A percentile compares a stretch with the other conserved stretches of the same genome.
Conservation (phyloP, 92 coral and sea anemone genomes). For the Porites cylindrica region DNA sequence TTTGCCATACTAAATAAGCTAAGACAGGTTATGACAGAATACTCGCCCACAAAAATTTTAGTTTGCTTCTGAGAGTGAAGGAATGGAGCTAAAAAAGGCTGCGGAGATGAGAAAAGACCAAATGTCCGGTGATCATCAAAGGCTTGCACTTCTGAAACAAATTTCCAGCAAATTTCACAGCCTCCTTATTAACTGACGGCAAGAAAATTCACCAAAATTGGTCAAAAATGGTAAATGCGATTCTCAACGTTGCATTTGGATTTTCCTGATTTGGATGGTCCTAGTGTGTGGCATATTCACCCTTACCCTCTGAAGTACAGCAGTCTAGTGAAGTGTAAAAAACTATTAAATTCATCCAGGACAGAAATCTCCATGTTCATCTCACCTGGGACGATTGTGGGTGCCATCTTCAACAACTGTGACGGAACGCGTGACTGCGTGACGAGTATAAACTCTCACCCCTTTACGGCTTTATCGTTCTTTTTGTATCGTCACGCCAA, state of each 20-base stretch:
- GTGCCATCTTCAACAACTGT: slow-evolving; percentile 15
- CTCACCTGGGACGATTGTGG: slow-evolving; percentile 29
- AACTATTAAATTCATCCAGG: background rate
- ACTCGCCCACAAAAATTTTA: no score
- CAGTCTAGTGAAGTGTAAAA: background rate
- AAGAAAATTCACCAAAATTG: background rate
- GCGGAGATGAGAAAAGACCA: no score
- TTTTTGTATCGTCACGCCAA: no score
- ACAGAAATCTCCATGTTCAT: background rate
- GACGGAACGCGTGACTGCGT: background rate
- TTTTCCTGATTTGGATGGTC: background rate
- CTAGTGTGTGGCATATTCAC: background rate
- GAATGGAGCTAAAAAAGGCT: no score
- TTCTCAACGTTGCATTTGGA: no score
- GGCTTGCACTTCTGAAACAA: no score
- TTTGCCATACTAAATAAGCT: background rate
- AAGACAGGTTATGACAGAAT: background rate
- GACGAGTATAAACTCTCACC: no score
- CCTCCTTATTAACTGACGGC: background rate
- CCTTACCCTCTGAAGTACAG: background rate
- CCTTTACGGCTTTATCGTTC: no score
- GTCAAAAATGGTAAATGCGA: background rate
- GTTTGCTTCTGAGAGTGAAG: no score
- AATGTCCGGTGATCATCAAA: no score
- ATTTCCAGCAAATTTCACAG: no score